Conservation (phyloP, 2,888 invertebrate genomes). For the Vanessa cardui region DNA sequence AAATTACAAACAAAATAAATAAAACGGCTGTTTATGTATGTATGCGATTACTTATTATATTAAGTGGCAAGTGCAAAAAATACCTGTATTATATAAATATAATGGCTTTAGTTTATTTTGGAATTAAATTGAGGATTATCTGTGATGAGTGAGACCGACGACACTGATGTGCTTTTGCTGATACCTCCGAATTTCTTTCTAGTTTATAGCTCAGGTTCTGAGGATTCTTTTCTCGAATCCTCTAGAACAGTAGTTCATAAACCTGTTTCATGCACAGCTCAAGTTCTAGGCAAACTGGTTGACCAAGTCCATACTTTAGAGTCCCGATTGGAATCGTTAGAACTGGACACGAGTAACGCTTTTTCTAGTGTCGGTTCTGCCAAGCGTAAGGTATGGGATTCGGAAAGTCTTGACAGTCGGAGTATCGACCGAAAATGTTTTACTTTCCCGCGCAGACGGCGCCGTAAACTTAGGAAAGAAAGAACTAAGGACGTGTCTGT, state of each 20-base stretch:
- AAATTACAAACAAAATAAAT: constrained; percentile 14
- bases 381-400: constrained; percentile 56
- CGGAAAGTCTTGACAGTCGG: constrained; percentile 62
- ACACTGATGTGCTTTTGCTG: constrained; percentile 90
- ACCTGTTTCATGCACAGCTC: constrained; percentile 74
- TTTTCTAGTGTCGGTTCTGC: constrained; percentile 54
- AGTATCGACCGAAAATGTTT: constrained; percentile 67
- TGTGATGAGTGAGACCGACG: constrained; percentile 86
- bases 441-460: constrained; percentile 72
- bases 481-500: constrained; percentile 58
- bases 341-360: constrained; percentile 58
- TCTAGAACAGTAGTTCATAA: constrained; percentile 76
- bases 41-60: background rate
- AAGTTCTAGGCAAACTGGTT: constrained; percentile 80
- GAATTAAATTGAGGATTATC: constrained; percentile 41
- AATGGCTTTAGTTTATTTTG: constrained; percentile 58
- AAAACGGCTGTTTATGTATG: constrained; percentile 9
- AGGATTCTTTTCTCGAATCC: constrained; percentile 72
- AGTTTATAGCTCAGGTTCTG: constrained; percentile 83
- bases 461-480: constrained; percentile 57
- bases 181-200: constrained; percentile 90
- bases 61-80: background rate
- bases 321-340: constrained; percentile 75
- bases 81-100: constrained; percentile 43
- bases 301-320: constrained; percentile 85